Conservation (phyloP, 1,140 invertebrate genomes). For the Plutomurus gul region DNA sequence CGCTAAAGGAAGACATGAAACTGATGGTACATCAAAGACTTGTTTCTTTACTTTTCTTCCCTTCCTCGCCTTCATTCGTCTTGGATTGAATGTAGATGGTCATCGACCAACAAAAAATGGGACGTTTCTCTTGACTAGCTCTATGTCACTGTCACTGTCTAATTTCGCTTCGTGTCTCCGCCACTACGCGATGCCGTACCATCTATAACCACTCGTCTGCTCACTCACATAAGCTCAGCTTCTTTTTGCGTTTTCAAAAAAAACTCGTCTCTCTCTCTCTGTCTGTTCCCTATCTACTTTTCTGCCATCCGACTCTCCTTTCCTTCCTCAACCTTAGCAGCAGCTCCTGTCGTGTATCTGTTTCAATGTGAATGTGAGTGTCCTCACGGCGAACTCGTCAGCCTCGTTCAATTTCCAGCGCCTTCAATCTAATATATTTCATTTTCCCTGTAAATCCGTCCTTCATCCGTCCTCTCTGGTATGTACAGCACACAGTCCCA, state of each 20-base stretch:
- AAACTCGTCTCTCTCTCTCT: too few relatives aligned
- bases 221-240: not conserved
- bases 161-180: conserved; percentile 13
- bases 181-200: not conserved
- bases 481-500: too few relatives aligned
- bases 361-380: too few relatives aligned
- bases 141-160: conserved; percentile 28
- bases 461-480: too few relatives aligned
- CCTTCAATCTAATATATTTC: too few relatives aligned
- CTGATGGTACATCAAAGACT: conserved; percentile 16
- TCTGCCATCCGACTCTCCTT: conserved; percentile 2
- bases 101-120: conserved; percentile 28
- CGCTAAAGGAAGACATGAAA: conserved; percentile 12
- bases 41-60: conserved; percentile 27
- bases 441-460: too few relatives aligned
- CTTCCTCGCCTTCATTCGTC: conserved; percentile 9
- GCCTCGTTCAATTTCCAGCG: too few relatives aligned
- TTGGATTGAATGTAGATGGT: conserved; percentile 24
- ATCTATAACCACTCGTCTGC: not conserved
- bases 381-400: too few relatives aligned
- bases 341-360: too few relatives aligned
- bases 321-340: not conserved
- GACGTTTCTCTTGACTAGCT: conserved; percentile 23
- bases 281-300: not conserved
- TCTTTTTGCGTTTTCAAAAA: conserved; percentile 19